Conservation (phyloP, 2,113 vertebrate species). For the Condylura cristata region DNA sequence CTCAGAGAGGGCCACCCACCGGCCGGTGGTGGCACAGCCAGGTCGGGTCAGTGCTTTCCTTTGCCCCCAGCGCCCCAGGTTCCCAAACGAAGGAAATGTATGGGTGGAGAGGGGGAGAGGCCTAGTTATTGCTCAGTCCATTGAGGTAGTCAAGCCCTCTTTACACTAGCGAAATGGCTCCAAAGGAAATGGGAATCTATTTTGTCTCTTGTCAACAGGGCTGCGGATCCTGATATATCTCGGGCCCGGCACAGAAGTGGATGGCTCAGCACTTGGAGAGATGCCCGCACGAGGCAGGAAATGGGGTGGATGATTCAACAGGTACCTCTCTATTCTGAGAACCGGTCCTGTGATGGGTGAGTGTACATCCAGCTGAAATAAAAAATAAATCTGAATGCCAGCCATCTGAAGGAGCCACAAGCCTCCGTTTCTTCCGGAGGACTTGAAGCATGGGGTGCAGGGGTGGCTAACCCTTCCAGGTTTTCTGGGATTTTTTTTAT, state of each 20-base stretch:
- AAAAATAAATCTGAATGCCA: slow-evolving; percentile 58
- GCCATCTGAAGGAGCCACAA: background rate
- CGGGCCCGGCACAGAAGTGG: slow-evolving; percentile 50
- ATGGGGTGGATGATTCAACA: slow-evolving; percentile 72
- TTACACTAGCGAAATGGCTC: slow-evolving; percentile 33
- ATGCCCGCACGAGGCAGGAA: slow-evolving; percentile 75
- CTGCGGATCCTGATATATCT: slow-evolving; percentile 76
- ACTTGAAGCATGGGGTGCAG: background rate
- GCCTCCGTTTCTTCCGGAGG: slow-evolving; percentile 37
- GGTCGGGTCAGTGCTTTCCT: background rate
- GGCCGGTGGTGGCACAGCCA: background rate
- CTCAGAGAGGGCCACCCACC: background rate
- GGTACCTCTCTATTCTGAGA: slow-evolving; percentile 80
- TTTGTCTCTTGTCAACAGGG: slow-evolving; percentile 70
- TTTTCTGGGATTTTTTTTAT: slow-evolving; percentile 50
- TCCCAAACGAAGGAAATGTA: background rate
- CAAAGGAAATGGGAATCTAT: slow-evolving; percentile 71
- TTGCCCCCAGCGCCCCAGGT: background rate
- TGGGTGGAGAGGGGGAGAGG: background rate
- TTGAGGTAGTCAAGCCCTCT: slow-evolving; percentile 4
- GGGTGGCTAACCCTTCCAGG: slow-evolving; percentile 42
- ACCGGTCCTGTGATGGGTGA: slow-evolving; percentile 73
- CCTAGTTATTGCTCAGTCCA: background rate
- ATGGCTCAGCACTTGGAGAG: slow-evolving; percentile 80
- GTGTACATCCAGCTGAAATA: slow-evolving; percentile 73